Percentiles rank a stretch among this genome's conserved stretches.
Evolutionary conservation across 1,140 invertebrate species (phyloP).

Genomic region (Hylaeus anthracinus): DNA sequence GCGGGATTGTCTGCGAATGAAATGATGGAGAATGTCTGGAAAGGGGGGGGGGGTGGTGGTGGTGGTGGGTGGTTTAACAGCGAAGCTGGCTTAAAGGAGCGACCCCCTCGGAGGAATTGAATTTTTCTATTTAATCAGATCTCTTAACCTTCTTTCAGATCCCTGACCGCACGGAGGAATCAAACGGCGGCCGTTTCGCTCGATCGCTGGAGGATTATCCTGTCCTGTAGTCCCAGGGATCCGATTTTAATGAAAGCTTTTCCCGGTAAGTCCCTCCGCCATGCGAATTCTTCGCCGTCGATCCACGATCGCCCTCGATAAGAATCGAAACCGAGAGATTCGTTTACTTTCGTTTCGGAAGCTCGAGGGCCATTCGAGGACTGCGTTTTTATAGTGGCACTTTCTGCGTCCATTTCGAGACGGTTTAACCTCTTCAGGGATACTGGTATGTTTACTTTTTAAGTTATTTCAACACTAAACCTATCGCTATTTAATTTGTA

Average conservation of each 20-base stretch:
- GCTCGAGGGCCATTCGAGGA: too few relatives aligned
- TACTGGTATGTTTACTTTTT: too few relatives aligned
- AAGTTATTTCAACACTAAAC: too few relatives aligned
- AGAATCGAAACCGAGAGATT: not conserved
- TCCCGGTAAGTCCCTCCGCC: constrained; percentile 42
- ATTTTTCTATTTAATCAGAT: constrained; percentile 26
- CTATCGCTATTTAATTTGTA: too few relatives aligned
- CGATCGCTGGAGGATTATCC: constrained; percentile 49
- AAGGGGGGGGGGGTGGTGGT: not conserved
- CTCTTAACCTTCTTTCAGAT: constrained; percentile 39
- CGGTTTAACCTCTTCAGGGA: too few relatives aligned
- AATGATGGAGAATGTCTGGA: too few relatives aligned
- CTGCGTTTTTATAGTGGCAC: too few relatives aligned
- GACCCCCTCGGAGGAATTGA: not conserved
- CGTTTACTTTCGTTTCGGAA: not conserved
- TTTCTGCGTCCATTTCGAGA: too few relatives aligned
- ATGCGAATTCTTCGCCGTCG: constrained; percentile 21
- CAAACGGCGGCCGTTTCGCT: constrained; percentile 20
- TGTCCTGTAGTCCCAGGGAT: constrained; percentile 32
- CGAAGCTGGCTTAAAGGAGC: not conserved
- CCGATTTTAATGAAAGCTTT: constrained; percentile 58
- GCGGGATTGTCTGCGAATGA: too few relatives aligned
- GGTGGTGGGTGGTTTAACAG: too few relatives aligned
- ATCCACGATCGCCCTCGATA: not conserved
- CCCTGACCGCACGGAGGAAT: constrained; percentile 30